These are phyloP conservation scores for Drosophila varians DNA, from an alignment of 1,140 invertebrate genomes.

Conservation along the genomic window DNA sequence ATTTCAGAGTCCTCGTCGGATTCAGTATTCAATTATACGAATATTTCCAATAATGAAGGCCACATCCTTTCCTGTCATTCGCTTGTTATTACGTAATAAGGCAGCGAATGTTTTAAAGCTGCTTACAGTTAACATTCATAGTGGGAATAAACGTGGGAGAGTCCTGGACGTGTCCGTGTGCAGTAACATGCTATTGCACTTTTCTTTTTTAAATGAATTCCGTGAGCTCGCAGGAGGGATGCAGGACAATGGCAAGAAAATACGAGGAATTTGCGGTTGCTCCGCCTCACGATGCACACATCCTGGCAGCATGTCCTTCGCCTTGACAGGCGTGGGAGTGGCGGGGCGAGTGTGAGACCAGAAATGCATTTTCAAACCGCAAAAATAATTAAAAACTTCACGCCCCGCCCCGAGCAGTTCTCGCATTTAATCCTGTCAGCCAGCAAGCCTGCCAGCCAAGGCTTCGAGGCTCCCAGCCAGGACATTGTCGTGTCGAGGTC, in stretches of 20 bases:
- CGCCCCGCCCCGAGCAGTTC: conserved; percentile 25
- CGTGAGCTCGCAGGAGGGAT: conserved; percentile 38
- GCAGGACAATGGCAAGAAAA: not conserved
- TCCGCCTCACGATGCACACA: not conserved
- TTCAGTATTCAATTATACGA: conserved; percentile 53
- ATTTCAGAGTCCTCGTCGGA: conserved; percentile 19
- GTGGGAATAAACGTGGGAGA: conserved; percentile 1
- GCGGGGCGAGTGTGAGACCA: not conserved
- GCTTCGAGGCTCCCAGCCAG: not conserved
- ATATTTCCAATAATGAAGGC: conserved; percentile 62
- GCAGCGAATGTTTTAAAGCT: conserved; percentile 71
- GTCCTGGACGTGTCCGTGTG: conserved; percentile 13
- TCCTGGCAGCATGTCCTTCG: conserved; percentile 12
- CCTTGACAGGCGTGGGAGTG: conserved; percentile 22
- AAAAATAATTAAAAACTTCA: conserved; percentile 82
- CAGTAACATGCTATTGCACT: conserved; percentile 81
- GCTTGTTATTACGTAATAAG: conserved; percentile 77
- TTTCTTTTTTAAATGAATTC: conserved; percentile 64
- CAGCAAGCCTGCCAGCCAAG: conserved; percentile 6
- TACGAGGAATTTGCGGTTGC: not conserved
- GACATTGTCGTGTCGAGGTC: conserved; percentile 34
- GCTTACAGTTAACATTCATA: conserved; percentile 60
- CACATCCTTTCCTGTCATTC: conserved; percentile 55
- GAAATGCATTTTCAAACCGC: conserved; percentile 74
- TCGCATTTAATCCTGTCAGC: conserved; percentile 47